A percentile compares a stretch with the other conserved stretches of the same genome.
Conservation (phyloP, 2,888 invertebrate genomes). For the Eurytoma adleriae region DNA sequence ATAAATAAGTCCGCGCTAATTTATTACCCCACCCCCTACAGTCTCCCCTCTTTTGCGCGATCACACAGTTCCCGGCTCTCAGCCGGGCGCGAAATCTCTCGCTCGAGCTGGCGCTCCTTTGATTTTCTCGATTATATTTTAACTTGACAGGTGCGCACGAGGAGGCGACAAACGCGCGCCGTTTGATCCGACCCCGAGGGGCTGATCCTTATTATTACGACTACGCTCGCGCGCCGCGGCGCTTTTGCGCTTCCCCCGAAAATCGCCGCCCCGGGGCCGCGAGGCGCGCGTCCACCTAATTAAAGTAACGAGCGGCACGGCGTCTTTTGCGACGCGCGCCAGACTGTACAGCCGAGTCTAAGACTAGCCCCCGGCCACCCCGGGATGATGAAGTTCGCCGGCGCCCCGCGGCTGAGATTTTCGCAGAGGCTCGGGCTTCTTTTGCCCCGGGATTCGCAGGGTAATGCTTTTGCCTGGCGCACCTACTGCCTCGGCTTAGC, state of each 20-base stretch:
- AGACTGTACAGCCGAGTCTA: too few relatives aligned
- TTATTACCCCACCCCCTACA: too few relatives aligned
- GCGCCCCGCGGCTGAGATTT: too few relatives aligned
- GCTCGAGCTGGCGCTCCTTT: constrained; percentile 62
- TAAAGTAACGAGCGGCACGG: constrained; percentile 39
- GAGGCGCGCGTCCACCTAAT: constrained; percentile 48
- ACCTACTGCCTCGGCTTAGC: too few relatives aligned
- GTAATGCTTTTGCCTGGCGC: too few relatives aligned
- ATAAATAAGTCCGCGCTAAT: too few relatives aligned
- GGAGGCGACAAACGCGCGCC: constrained; percentile 49
- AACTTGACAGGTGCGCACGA: constrained; percentile 70
- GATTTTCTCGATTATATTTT: constrained; percentile 73
- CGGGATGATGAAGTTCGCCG: too few relatives aligned
- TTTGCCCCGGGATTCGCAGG: too few relatives aligned
- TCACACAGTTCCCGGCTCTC: background rate
- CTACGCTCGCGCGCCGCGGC: constrained; percentile 22
- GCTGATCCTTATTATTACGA: constrained; percentile 50
- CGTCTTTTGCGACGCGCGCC: too few relatives aligned
- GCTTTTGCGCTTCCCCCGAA: constrained; percentile 48
- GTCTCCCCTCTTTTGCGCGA: too few relatives aligned
- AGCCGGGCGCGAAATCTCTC: constrained; percentile 54
- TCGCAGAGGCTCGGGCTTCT: too few relatives aligned
- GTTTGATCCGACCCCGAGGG: constrained; percentile 63
- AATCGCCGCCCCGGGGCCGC: constrained; percentile 48
- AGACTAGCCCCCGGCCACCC: too few relatives aligned